Evolutionary conservation across 2,113 vertebrate genomes (phyloP).

Genomic region (Dipodomys merriami): DNA sequence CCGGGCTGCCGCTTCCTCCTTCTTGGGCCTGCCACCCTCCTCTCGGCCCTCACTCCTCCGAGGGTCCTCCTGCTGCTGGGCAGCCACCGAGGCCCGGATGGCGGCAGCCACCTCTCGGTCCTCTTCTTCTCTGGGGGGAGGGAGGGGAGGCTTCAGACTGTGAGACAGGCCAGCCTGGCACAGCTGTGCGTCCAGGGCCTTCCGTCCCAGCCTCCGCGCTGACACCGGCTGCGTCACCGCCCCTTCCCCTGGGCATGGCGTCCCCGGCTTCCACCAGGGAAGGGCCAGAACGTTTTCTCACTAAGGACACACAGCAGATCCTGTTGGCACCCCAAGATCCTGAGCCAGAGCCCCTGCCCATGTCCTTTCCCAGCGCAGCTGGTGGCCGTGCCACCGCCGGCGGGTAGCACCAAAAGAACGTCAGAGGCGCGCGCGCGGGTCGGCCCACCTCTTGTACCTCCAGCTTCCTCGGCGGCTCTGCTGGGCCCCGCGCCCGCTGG

Average conservation of each 20-base stretch:
- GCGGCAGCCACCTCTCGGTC: constrained; percentile 94
- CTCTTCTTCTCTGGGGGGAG: constrained; percentile 92
- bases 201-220: not conserved
- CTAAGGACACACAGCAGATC: not conserved
- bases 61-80: constrained; percentile 89
- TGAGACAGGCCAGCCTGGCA: not conserved
- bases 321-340: not conserved
- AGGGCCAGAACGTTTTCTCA: not conserved
- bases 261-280: not conserved
- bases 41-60: constrained; percentile 87
- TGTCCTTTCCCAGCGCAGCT: not conserved
- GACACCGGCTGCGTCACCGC: not conserved
- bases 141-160: constrained; percentile 21
- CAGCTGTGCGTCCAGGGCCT: fast-evolving
- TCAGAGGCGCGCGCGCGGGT: not conserved
- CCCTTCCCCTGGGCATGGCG: not conserved
- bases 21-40: constrained; percentile 81
- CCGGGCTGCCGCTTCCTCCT: constrained; percentile 85
- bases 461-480: constrained; percentile 95
- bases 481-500: constrained; percentile 87
- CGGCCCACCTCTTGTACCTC: constrained; percentile 95
- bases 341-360: not conserved
- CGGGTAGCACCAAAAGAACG: not conserved
- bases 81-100: constrained; percentile 91
- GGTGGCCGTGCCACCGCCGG: not conserved